A percentile compares a stretch with the other conserved stretches of the same genome.
Evolutionary conservation across 2,888 invertebrate species (phyloP).

Genomic region (Chrysodeixis includens): DNA sequence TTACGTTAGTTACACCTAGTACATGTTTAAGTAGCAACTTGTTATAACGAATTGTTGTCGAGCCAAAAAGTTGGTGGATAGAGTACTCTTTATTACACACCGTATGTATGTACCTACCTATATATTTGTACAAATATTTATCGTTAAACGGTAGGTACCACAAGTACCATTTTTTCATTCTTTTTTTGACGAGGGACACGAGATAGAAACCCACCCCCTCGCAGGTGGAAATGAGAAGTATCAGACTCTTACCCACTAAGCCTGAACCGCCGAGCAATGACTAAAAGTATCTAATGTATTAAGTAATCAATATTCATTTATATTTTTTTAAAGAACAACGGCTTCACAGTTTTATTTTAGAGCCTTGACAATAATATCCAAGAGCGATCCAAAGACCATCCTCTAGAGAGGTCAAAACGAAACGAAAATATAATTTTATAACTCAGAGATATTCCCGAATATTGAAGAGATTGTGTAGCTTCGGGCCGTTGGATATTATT

Average conservation of each 20-base stretch:
- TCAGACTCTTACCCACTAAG: too few species aligned
- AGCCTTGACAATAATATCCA: slow-evolving; percentile 14
- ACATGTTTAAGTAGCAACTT: background rate
- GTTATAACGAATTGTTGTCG: background rate
- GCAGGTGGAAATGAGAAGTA: too few species aligned
- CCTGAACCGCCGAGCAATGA: too few species aligned
- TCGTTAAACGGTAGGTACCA: too few species aligned
- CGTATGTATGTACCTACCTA: too few species aligned
- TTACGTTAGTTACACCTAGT: slow-evolving; percentile 1
- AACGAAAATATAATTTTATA: slow-evolving; percentile 6
- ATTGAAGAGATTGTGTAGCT: slow-evolving; percentile 5
- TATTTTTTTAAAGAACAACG: too few species aligned
- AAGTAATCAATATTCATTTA: too few species aligned
- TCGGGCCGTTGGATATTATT: slow-evolving; percentile 13
- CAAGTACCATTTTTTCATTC: too few species aligned
- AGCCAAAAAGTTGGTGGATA: background rate
- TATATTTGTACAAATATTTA: too few species aligned
- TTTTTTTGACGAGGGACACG: too few species aligned
- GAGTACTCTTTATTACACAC: background rate
- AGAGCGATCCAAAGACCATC: slow-evolving; percentile 16
- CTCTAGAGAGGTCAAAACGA: slow-evolving; percentile 13
- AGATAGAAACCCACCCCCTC: too few species aligned
- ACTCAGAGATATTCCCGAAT: slow-evolving; percentile 8
- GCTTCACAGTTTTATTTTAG: slow-evolving; percentile 10
- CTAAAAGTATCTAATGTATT: too few species aligned